Evolutionary conservation across 2,113 vertebrate genomes (phyloP), one percentile per base, ranked within the genome.

Genomic region (Callopanchax toddi): DNA sequence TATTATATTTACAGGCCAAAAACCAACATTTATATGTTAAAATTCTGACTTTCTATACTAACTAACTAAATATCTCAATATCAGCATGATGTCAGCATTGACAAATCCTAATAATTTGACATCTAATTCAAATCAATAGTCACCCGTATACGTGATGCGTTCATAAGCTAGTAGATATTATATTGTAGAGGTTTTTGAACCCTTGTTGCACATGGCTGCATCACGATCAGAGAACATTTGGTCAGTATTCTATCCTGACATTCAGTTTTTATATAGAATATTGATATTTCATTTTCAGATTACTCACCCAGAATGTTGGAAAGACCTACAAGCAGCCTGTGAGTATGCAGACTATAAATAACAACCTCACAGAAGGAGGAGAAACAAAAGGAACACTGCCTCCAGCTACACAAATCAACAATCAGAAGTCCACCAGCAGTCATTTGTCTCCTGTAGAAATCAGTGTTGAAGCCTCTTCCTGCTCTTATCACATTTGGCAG

Each of bases 391-490:
- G 22, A 74, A 54, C 73, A 73, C 82, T 55, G 80, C 83, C 57
- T 68, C 58, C 43, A 59, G 70, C 71, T 76, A 77, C 84, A 78
- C 44, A 52, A 79, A 86, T 85, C 64, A 57, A 67, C 77, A 51
- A 74, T 43, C 80, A 86, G 84, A 85, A 89, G 78, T 84, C 75
- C 71, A 74, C 61, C 52, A 75, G 63, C 70, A 82, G 76, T 86
- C 79, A 43, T 89, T 90, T 91, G 84, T 89, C 87, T 90, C 67
- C 70, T 66, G 84, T 85, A 65, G 43, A 76, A 87, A 83, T 74
- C 76, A 60, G 26, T 72, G 81, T 83, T 71, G 83, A 84, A 78
- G 78, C 70, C 72, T 83, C 73, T 67, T 76, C 79, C 70, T 57
- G 46, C 68, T 74, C 82, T 85, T 87, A 87, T 90, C 81, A 75